Evolutionary conservation across 2,888 invertebrate species (phyloP).

Genomic region (Ganaspis brasiliensis): DNA sequence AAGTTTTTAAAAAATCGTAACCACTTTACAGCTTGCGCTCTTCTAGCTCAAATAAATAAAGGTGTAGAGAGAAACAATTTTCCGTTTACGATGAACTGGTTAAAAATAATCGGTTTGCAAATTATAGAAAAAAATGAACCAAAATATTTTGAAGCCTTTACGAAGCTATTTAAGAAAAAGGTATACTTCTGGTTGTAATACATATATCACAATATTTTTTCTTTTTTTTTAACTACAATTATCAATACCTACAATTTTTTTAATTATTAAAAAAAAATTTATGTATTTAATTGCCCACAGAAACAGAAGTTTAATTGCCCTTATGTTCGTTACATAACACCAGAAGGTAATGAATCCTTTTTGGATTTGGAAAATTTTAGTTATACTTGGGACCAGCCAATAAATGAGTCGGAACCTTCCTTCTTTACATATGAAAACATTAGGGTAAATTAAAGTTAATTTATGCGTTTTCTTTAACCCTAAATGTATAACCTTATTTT

Average conservation of each 20-base stretch:
- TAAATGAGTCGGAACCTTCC: constrained; percentile 66
- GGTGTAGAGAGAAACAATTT: constrained; percentile 68
- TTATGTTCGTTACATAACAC: constrained; percentile 69
- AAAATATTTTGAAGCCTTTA: constrained; percentile 66
- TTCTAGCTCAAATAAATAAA: constrained; percentile 71
- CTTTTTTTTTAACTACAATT: not conserved
- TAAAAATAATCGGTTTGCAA: constrained; percentile 65
- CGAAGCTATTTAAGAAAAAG: constrained; percentile 58
- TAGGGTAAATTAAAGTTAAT: constrained; percentile 63
- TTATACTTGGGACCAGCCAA: constrained; percentile 75
- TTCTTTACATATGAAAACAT: constrained; percentile 73
- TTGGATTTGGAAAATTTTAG: constrained; percentile 69
- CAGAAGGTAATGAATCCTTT: constrained; percentile 69
- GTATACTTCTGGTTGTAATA: no score
- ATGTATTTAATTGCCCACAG: constrained; percentile 45
- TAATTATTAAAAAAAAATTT: no score
- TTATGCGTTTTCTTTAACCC: no score
- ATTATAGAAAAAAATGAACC: constrained; percentile 64
- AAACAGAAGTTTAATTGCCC: constrained; percentile 68
- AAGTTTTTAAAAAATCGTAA: no score
- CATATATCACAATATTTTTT: no score
- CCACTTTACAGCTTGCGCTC: constrained; percentile 67
- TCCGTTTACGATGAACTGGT: constrained; percentile 65
- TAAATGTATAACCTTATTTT: no score
- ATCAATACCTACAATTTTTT: not conserved